Percentiles rank a stretch among this genome's conserved stretches.
phyloP scores from a whole-genome alignment of 2,888 invertebrate species.

The Didymodactylos carnosus region DNA sequence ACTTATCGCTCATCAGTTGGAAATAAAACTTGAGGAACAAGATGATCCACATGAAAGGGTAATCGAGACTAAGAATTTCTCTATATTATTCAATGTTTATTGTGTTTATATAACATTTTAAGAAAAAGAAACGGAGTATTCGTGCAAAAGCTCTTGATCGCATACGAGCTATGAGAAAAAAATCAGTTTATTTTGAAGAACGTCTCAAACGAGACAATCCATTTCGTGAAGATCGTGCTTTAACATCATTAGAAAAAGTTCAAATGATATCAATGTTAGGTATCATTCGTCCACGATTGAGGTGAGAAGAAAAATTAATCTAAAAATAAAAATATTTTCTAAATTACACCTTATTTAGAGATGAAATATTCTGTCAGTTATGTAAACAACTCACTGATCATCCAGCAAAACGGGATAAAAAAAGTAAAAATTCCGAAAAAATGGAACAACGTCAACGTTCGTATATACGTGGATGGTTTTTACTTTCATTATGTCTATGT shows the following conservation, averaged over 20 bases:
- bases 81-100: background rate
- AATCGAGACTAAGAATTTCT: background rate
- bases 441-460: conserved; percentile 43
- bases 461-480: conserved; percentile 92
- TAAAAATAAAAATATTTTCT: background rate
- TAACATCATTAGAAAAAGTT: conserved; percentile 85
- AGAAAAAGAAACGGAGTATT: background rate
- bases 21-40: background rate
- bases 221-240: conserved; percentile 83
- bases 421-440: conserved; percentile 38
- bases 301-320: background rate
- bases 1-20: background rate
- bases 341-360: conserved; percentile 27
- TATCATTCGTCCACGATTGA: conserved; percentile 72
- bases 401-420: background rate
- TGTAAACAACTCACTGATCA: conserved; percentile 39
- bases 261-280: conserved; percentile 92
- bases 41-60: background rate
- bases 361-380: conserved; percentile 40
- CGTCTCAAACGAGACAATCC: conserved; percentile 35
- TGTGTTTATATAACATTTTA: background rate
- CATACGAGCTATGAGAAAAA: background rate
- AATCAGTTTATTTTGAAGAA: background rate
- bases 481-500: conserved; percentile 86
- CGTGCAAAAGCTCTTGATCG: background rate